These are phyloP conservation scores for Periophthalmus magnuspinnatus DNA, from an alignment of 2,797 vertebrate genomes.

Conservation along the genomic window DNA sequence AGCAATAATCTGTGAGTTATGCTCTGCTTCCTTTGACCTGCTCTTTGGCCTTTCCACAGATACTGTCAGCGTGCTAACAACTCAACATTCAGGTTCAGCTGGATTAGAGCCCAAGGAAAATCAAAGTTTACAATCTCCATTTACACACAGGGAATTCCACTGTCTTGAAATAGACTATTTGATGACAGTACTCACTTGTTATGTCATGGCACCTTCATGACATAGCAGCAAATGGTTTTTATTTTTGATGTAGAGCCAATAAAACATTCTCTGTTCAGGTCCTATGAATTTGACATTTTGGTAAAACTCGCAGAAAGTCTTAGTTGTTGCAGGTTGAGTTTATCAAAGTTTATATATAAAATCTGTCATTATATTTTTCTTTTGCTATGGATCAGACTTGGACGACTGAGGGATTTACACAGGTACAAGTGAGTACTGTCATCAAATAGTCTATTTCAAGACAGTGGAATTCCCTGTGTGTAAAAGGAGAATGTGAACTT, in stretches of 20 bases:
- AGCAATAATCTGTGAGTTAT: not conserved
- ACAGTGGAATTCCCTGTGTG: too few species aligned
- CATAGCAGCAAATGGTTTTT: not conserved
- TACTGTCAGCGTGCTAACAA: not conserved
- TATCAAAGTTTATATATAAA: too few species aligned
- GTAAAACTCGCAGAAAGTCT: too few species aligned
- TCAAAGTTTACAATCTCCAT: not conserved
- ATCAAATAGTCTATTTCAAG: too few species aligned
- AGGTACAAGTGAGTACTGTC: too few species aligned
- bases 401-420: too few species aligned
- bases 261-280: too few species aligned
- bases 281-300: too few species aligned
- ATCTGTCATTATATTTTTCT: too few species aligned
- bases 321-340: too few species aligned
- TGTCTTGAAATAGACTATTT: not conserved
- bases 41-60: conserved; percentile 12
- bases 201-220: not conserved
- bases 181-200: not conserved
- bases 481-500: too few species aligned
- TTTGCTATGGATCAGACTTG: too few species aligned
- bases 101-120: conserved; percentile 12
- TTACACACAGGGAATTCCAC: conserved; percentile 3
- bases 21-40: conserved; percentile 13
- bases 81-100: conserved; percentile 16
- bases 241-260: not conserved